Evolutionary conservation across 2,113 vertebrate species (phyloP).

Genomic region (Amphilophus citrinellus): DNA sequence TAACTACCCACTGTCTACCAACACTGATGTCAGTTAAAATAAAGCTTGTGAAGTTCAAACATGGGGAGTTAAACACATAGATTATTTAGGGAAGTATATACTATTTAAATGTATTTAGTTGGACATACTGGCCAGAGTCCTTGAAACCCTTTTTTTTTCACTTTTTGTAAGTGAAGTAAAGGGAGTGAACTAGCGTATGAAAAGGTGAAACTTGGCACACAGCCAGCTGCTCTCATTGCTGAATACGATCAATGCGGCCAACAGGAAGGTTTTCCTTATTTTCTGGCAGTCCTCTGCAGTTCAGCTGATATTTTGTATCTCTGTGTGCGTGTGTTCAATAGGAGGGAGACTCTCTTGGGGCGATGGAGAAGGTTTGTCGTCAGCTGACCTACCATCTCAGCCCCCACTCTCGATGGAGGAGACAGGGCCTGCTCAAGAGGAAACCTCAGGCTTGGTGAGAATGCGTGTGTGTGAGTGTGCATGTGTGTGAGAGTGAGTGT

Average conservation of each 20-base stretch:
- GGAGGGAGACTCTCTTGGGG: conserved; percentile 91
- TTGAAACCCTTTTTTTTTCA: too few species aligned
- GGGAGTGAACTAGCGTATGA: neutral
- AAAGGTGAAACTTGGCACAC: neutral
- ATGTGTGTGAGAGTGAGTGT: neutral
- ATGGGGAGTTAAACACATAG: too few species aligned
- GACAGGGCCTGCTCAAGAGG: conserved; percentile 92
- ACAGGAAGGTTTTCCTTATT: neutral
- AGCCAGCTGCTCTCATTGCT: neutral
- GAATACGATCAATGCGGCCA: neutral
- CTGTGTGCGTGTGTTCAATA: conserved; percentile 58
- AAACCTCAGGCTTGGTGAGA: conserved; percentile 96
- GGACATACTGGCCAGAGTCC: too few species aligned
- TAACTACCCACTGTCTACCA: neutral
- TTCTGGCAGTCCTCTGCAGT: neutral
- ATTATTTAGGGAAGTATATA: too few species aligned
- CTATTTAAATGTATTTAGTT: too few species aligned
- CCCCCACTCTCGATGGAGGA: conserved; percentile 95
- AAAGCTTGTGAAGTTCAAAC: neutral
- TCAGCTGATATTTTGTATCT: conserved; percentile 16
- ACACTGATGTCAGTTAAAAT: neutral
- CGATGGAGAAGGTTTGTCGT: conserved; percentile 97
- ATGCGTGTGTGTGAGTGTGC: neutral
- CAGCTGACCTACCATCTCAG: conserved; percentile 99
- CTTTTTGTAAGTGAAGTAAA: too few species aligned